A percentile compares a stretch with the other conserved stretches of the same genome.
Evolutionary conservation across 2,797 vertebrate species (phyloP).

Genomic region (Caiman crocodilus): DNA sequence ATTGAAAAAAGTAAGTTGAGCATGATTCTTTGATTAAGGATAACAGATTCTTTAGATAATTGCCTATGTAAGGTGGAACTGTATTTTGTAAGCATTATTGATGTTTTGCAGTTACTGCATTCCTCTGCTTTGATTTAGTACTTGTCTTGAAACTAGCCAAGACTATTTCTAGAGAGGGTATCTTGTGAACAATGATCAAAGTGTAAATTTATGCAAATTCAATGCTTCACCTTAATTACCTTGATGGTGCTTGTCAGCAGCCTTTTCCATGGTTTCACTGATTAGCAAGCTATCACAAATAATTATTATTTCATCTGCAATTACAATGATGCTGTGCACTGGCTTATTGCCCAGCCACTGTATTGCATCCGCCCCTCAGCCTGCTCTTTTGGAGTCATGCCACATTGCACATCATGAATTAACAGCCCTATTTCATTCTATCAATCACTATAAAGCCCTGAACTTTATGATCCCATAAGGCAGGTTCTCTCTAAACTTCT

Average conservation of each 20-base stretch:
- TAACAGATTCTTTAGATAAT: conserved; percentile 61
- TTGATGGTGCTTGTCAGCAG: conserved; percentile 74
- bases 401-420: neutral
- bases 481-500: conserved; percentile 7
- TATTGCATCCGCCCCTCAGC: neutral
- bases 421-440: conserved; percentile 31
- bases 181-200: conserved; percentile 80
- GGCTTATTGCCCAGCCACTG: conserved; percentile 62
- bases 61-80: conserved; percentile 37
- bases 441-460: conserved; percentile 40
- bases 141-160: conserved; percentile 50
- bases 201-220: conserved; percentile 83
- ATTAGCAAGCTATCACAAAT: conserved; percentile 80
- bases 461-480: conserved; percentile 36
- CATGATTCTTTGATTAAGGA: conserved; percentile 54
- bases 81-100: conserved; percentile 76
- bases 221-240: conserved; percentile 82
- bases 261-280: conserved; percentile 74
- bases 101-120: conserved; percentile 67
- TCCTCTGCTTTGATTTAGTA: conserved; percentile 73
- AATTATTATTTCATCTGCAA: conserved; percentile 82
- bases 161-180: conserved; percentile 68
- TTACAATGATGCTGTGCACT: conserved; percentile 68
- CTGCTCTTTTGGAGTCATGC: conserved; percentile 33
- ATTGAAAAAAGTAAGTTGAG: conserved; percentile 45